Percentiles rank a stretch among this genome's conserved stretches.
Conservation (phyloP, 2,797 vertebrate species). For the Synanceia verrucosa region DNA sequence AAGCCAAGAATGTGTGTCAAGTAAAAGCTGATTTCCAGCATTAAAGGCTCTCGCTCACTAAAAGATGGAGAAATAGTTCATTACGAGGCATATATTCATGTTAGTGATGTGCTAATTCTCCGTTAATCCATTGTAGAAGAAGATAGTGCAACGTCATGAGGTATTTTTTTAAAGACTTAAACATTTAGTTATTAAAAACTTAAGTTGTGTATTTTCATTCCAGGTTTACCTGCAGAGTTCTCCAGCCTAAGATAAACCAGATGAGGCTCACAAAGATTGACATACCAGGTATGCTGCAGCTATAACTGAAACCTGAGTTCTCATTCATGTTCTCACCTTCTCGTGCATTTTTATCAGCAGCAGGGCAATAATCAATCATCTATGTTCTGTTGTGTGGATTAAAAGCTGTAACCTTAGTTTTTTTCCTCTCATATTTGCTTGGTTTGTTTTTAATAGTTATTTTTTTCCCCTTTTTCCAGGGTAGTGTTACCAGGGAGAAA, state of each 20-base stretch:
- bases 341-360: neutral
- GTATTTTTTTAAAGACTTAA: too few relatives aligned
- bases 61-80: too few relatives aligned
- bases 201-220: neutral
- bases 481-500: too few relatives aligned
- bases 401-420: neutral
- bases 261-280: neutral
- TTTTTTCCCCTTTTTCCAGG: neutral
- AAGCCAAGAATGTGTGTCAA: neutral
- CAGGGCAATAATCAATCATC: neutral
- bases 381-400: neutral
- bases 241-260: neutral
- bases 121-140: too few relatives aligned
- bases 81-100: too few relatives aligned
- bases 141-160: too few relatives aligned
- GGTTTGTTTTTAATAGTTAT: neutral
- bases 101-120: too few relatives aligned
- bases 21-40: neutral
- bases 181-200: too few relatives aligned
- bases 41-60: too few relatives aligned
- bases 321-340: neutral
- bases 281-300: conserved; percentile 1
- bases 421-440: neutral
- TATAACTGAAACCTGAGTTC: neutral
- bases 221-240: conserved; percentile 34